phyloP scores from a whole-genome alignment of 2,888 invertebrate species.

The Ornithoptera alexandrae region DNA sequence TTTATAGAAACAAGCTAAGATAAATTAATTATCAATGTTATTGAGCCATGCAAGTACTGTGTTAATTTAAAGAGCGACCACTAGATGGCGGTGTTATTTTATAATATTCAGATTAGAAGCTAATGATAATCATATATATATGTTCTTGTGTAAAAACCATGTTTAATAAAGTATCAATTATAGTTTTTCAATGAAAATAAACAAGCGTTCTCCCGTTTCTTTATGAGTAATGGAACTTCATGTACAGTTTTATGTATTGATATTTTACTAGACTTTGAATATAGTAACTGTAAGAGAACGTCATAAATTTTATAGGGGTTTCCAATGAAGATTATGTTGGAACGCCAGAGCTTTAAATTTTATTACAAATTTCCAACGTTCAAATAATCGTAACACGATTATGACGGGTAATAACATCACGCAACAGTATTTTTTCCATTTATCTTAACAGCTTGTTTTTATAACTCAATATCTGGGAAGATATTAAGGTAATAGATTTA shows the following conservation, averaged over 20 bases:
- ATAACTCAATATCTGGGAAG: constrained; percentile 66
- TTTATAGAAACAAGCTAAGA: neutral
- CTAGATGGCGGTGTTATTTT: constrained; percentile 2
- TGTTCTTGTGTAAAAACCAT: too few relatives aligned
- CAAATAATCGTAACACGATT: constrained; percentile 75
- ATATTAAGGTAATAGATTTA: constrained; percentile 67
- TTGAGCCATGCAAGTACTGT: neutral
- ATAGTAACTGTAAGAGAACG: neutral
- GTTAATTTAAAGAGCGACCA: neutral
- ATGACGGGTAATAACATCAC: constrained; percentile 66
- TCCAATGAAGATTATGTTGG: constrained; percentile 35
- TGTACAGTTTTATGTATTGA: neutral
- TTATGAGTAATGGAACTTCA: neutral
- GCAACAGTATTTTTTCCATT: constrained; percentile 73
- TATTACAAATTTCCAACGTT: constrained; percentile 65
- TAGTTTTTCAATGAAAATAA: too few relatives aligned
- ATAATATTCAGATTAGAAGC: neutral
- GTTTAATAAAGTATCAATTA: too few relatives aligned
- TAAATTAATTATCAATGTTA: neutral
- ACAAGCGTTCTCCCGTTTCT: too few relatives aligned
- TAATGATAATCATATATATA: too few relatives aligned
- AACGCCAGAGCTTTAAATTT: constrained; percentile 61
- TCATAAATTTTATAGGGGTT: constrained; percentile 4
- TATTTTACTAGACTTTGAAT: neutral
- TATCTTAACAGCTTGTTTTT: constrained; percentile 74